Evolutionary conservation across 2,888 invertebrate species (phyloP), one percentile per base, ranked within the genome.

Genomic region (Rhagonycha fulva): DNA sequence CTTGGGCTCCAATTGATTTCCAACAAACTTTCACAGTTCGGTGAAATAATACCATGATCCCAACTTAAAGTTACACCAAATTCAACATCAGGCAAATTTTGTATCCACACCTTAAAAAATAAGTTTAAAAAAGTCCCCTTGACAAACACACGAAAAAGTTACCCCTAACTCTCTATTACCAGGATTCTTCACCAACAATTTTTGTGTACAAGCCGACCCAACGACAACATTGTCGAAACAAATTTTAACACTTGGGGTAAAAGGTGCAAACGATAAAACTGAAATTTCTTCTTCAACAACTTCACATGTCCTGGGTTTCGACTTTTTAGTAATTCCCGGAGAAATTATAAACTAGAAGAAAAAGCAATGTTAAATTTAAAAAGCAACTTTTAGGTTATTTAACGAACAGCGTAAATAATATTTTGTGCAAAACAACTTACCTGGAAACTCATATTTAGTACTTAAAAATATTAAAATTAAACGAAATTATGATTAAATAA

Each of bases 201-300:
- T 86, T 79, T 90, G 89, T 73, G 88, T 89, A 73, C 90, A 90
- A 11, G 89, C 87, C 63, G 89, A 88, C 14, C 92, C 91, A 74
- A 93, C 87, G 7, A 89, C 87, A 74, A 93, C 90, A 88, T 93
- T 90, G 79, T 93, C 92, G 83, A 94, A 94, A n/a, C 90, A 89
- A 14, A 94, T 90, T 87, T 91, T 92, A 3, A 93, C 91, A 81
- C 91, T 91, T 73, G 89, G 87, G n/a, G 91, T 90, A 87, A 94
- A 94, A 1, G 93, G 93, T 11, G 92, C 93, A 82, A 94, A 88
- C 66, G 90, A 86, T 12, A 94, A 89, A 66, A 89, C 86, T 30
- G 90, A 89, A 23, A 87, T 85, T 14, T 14, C 47, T 9, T 69
- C 23, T 30, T 30, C 62, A 12, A 62, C n/a, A 9, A 12, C 80